A percentile compares a stretch with the other conserved stretches of the same genome.
Evolutionary conservation across 2,888 invertebrate genomes (phyloP).

Genomic region (Calephelis perditalis): DNA sequence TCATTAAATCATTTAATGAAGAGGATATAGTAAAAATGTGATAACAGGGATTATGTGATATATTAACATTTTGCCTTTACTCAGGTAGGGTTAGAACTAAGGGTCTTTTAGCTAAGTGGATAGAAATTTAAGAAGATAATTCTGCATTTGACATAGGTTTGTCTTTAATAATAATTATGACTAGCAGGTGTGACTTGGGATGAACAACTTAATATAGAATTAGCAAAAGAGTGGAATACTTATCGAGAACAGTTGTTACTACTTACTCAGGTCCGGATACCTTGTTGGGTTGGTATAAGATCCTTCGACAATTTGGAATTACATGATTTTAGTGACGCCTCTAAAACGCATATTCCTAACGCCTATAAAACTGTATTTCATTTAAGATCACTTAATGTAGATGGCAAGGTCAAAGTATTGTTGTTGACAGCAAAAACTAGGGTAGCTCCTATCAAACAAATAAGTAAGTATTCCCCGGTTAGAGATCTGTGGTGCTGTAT

Average conservation of each 20-base stretch:
- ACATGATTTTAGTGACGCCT: conserved; percentile 22
- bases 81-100: no score
- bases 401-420: conserved; percentile 16
- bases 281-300: conserved; percentile 19
- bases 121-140: no score
- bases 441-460: conserved; percentile 7
- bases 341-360: conserved; percentile 10
- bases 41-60: not conserved
- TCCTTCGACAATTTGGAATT: not conserved
- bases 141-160: no score
- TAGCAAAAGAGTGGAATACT: conserved; percentile 23
- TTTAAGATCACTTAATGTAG: not conserved
- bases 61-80: no score
- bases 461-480: conserved; percentile 1
- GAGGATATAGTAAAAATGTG: conserved; percentile 8
- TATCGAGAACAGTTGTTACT: conserved; percentile 17
- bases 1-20: conserved; percentile 4
- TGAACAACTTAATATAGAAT: conserved; percentile 22
- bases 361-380: conserved; percentile 15
- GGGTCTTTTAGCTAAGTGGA: no score
- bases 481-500: conserved; percentile 3
- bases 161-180: not conserved
- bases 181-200: conserved; percentile 8
- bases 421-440: conserved; percentile 15
- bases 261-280: conserved; percentile 18